These are phyloP conservation scores for Nymphicus hollandicus DNA, from an alignment of 2,113 vertebrate genomes.

Conservation along the genomic window DNA sequence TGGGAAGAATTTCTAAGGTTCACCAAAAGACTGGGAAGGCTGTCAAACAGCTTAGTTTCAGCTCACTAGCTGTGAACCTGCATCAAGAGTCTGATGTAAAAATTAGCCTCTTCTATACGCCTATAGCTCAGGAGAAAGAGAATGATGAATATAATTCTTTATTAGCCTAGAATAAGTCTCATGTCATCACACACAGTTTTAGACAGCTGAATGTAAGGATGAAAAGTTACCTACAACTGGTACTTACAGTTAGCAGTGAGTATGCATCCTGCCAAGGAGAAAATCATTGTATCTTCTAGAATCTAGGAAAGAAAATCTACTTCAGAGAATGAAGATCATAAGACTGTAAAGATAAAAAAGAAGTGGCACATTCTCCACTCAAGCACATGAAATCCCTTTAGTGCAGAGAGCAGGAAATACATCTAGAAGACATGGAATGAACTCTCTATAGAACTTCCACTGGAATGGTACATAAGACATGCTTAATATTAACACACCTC, in stretches of 20 bases:
- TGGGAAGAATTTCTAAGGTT: slow-evolving; percentile 14
- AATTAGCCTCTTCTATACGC: background rate
- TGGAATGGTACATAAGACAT: background rate
- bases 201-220: background rate
- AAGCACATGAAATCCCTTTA: slow-evolving; percentile 13
- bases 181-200: background rate
- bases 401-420: slow-evolving; percentile 1
- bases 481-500: background rate
- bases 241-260: slow-evolving; percentile 94
- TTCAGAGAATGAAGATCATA: slow-evolving; percentile 47
- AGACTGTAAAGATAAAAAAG: background rate
- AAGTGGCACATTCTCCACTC: slow-evolving; percentile 1
- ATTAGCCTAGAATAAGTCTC: background rate
- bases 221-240: background rate
- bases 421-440: background rate
- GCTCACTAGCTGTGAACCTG: slow-evolving; percentile 20
- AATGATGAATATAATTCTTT: background rate
- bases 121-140: slow-evolving; percentile 9
- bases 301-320: slow-evolving; percentile 78
- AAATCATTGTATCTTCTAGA: slow-evolving; percentile 96
- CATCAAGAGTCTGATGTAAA: background rate
- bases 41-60: slow-evolving; percentile 43
- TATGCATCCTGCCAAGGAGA: slow-evolving; percentile 88
- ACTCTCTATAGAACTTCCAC: background rate
- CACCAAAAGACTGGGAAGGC: background rate